Conservation (phyloP, 1,140 invertebrate genomes). For the Antheraea mylitta region DNA sequence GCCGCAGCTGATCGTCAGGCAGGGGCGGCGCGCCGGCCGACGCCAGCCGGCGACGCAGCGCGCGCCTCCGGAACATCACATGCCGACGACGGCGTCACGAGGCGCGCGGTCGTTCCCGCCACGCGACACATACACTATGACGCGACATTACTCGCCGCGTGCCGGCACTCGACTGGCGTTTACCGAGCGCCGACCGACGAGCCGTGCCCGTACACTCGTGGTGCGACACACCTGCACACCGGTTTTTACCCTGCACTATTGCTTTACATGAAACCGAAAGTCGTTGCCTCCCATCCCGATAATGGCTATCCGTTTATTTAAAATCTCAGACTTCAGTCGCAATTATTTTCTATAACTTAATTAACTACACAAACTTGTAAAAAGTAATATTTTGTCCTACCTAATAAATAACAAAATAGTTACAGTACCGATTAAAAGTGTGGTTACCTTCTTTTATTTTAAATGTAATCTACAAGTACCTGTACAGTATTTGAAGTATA, state of each 20-base stretch:
- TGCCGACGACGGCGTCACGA: slow-evolving; percentile 56
- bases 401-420: background rate
- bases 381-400: background rate
- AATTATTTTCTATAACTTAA: background rate
- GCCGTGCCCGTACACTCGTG: slow-evolving; percentile 20
- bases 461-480: background rate
- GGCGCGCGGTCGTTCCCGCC: slow-evolving; percentile 42
- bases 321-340: background rate
- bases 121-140: slow-evolving; percentile 33
- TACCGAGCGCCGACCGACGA: slow-evolving; percentile 12
- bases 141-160: slow-evolving; percentile 50
- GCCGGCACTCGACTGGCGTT: slow-evolving; percentile 48
- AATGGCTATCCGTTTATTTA: background rate
- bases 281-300: background rate
- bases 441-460: too few relatives aligned
- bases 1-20: too few relatives aligned
- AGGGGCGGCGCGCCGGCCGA: slow-evolving; percentile 52
- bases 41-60: slow-evolving; percentile 69
- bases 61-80: slow-evolving; percentile 74
- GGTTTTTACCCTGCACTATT: background rate
- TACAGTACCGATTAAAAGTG: background rate
- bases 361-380: background rate
- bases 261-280: slow-evolving; percentile 4
- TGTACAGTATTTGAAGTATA: background rate
- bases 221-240: slow-evolving; percentile 23